Conservation (phyloP, 2,113 vertebrate genomes). For the Tupaia chinensis region DNA sequence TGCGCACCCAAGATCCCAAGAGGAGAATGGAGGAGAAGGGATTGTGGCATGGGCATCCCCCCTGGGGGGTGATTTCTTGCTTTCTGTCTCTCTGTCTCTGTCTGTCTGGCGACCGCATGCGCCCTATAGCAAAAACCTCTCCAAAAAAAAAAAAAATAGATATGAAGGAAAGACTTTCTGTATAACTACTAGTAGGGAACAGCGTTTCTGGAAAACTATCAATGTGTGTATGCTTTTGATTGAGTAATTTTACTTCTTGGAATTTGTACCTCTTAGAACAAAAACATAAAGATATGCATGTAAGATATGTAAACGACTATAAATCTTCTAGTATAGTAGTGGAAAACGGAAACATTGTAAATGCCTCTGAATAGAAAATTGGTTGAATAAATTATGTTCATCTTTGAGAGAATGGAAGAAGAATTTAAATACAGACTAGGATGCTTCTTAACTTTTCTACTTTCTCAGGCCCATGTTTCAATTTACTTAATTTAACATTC, state of each 20-base stretch:
- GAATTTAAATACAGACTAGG: not conserved
- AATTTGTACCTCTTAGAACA: slow-evolving; percentile 28
- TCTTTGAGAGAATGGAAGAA: not conserved
- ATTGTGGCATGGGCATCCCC: too few relatives aligned
- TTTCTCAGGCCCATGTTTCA: not conserved
- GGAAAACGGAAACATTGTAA: not conserved
- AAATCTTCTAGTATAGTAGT: not conserved
- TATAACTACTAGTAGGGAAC: not conserved
- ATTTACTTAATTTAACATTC: slow-evolving; percentile 38
- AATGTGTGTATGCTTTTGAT: not conserved
- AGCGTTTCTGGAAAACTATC: slow-evolving; percentile 7
- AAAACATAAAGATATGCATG: not conserved
- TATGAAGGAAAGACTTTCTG: not conserved
- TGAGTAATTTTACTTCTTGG: not conserved
- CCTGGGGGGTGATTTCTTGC: too few relatives aligned
- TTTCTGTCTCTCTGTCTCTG: too few relatives aligned
- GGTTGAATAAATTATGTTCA: slow-evolving; percentile 35
- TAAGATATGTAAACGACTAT: not conserved
- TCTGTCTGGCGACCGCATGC: too few relatives aligned
- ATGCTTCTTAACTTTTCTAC: not conserved
- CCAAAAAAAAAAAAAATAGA: not conserved
- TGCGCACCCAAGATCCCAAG: too few relatives aligned
- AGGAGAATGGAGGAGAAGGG: too few relatives aligned
- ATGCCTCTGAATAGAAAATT: not conserved
- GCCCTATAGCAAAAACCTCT: too few relatives aligned